Percentiles rank a stretch among this genome's conserved stretches.
Evolutionary conservation across 1,140 invertebrate genomes (phyloP).

Genomic region (Lanistes nyassanus): DNA sequence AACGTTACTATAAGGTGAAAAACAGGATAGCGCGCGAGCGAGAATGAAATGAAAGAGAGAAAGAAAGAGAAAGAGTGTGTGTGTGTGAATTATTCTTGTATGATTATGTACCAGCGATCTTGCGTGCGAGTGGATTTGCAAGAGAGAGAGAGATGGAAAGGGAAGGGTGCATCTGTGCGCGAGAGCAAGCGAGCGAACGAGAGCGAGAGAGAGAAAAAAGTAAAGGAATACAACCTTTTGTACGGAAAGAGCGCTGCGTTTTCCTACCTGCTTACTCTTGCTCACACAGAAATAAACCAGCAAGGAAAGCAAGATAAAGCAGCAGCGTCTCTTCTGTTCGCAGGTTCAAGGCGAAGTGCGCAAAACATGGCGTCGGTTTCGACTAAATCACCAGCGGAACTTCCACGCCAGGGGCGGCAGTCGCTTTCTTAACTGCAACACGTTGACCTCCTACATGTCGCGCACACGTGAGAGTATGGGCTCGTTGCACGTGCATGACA

Average conservation of each 20-base stretch:
- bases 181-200: not conserved
- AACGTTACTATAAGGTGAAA: too few species aligned
- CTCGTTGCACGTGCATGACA: constrained; percentile 3
- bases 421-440: not conserved
- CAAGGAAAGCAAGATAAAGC: not conserved
- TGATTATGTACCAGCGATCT: too few species aligned
- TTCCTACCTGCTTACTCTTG: not conserved
- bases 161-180: not conserved
- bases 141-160: constrained; percentile 5
- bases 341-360: constrained; percentile 65
- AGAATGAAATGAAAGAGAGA: too few species aligned
- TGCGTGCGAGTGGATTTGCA: not conserved
- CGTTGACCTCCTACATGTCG: constrained; percentile 1
- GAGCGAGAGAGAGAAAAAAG: not conserved
- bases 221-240: too few species aligned
- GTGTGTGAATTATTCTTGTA: too few species aligned
- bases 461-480: constrained; percentile 7
- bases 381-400: constrained; percentile 18
- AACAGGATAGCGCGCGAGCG: too few species aligned
- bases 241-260: too few species aligned
- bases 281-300: too few species aligned
- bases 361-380: constrained; percentile 38
- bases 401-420: constrained; percentile 2
- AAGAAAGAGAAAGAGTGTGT: too few species aligned
- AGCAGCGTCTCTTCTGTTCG: constrained; percentile 13